Conservation (phyloP, 2,113 vertebrate genomes). For the Grus americana region DNA sequence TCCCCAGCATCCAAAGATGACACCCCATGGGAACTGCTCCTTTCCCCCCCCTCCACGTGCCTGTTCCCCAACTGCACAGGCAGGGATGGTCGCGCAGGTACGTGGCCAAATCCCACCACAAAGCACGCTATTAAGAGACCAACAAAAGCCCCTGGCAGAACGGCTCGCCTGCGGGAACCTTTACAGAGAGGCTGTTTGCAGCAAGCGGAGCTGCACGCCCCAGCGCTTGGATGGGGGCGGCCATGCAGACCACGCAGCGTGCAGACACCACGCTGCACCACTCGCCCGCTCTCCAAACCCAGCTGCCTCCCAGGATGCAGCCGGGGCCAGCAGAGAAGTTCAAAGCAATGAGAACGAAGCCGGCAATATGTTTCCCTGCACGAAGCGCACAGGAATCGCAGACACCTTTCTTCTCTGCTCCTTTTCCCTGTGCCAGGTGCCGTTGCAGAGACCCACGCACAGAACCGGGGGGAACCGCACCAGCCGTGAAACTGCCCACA, state of each 20-base stretch:
- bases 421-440: background rate
- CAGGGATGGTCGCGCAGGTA: rapidly evolving
- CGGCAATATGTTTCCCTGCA: rapidly evolving
- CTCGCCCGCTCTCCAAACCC: background rate
- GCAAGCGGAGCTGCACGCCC: rapidly evolving
- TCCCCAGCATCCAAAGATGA: background rate
- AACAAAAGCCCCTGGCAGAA: background rate
- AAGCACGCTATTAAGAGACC: rapidly evolving
- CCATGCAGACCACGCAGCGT: rapidly evolving
- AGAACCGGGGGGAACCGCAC: background rate
- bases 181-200: background rate
- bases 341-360: rapidly evolving
- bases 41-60: too few species aligned
- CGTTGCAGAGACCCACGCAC: background rate
- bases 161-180: rapidly evolving
- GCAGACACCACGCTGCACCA: rapidly evolving
- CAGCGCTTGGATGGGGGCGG: rapidly evolving
- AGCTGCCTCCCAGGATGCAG: background rate
- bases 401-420: background rate
- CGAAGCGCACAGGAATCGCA: rapidly evolving
- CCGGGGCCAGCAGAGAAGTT: background rate
- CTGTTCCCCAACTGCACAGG: rapidly evolving
- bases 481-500: background rate
- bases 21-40: background rate
- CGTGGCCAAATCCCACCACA: rapidly evolving